These are phyloP conservation scores for Drosophila sechellia DNA, from an alignment of 1,140 invertebrate genomes.

Conservation along the genomic window DNA sequence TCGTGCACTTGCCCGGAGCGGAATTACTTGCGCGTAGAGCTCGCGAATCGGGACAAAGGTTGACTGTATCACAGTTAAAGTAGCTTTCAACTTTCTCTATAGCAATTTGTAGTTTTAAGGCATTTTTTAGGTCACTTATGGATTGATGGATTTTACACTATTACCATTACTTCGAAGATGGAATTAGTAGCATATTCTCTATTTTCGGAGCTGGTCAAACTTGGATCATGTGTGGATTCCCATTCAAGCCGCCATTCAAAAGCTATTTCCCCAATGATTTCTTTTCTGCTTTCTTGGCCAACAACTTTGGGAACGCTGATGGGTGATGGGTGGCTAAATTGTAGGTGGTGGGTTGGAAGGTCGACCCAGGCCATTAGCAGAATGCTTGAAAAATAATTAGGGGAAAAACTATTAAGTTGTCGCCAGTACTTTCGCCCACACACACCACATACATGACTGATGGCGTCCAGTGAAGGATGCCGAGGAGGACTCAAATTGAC, in stretches of 20 bases:
- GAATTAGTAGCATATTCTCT: constrained; percentile 7
- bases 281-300: constrained; percentile 12
- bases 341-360: constrained; percentile 6
- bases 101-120: neutral
- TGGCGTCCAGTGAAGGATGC: constrained; percentile 63
- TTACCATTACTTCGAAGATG: too few species aligned
- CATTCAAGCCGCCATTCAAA: constrained; percentile 4
- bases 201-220: too few species aligned
- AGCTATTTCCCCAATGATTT: constrained; percentile 29
- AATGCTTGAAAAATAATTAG: constrained; percentile 80
- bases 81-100: neutral
- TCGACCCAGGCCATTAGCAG: constrained; percentile 73
- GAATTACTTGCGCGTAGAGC: constrained; percentile 20
- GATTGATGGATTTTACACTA: too few species aligned
- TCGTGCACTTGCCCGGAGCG: constrained; percentile 43
- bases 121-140: too few species aligned
- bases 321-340: too few species aligned
- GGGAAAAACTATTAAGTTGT: constrained; percentile 68
- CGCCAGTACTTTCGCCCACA: constrained; percentile 23
- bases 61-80: constrained; percentile 1
- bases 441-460: constrained; percentile 70
- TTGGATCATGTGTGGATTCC: constrained; percentile 1
- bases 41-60: constrained; percentile 7
- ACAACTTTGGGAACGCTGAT: constrained; percentile 1
- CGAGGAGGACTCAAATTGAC: constrained; percentile 69